Percentiles rank a stretch among this genome's conserved stretches.
phyloP scores from a whole-genome alignment of 2,888 invertebrate genomes.

The Monoplex corrugatus region DNA sequence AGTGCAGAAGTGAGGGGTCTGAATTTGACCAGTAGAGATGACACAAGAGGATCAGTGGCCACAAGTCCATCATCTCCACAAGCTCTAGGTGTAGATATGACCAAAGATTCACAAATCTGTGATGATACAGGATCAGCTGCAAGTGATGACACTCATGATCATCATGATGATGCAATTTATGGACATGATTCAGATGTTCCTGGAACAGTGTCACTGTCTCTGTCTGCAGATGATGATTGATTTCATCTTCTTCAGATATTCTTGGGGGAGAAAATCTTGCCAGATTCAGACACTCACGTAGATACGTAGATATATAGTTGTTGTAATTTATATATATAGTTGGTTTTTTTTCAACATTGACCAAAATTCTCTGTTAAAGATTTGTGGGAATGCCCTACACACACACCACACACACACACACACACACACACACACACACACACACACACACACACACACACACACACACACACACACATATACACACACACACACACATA shows the following conservation, averaged over 20 bases:
- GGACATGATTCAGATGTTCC: constrained; percentile 17
- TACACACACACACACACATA: background rate
- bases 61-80: background rate
- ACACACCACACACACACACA: constrained; percentile 10
- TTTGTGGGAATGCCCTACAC: background rate
- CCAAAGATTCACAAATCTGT: background rate
- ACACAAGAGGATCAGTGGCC: background rate
- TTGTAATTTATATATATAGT: background rate
- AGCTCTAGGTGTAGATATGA: constrained; percentile 5
- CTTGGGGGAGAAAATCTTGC: too few species aligned
- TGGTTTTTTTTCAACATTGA: background rate
- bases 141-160: background rate
- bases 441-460: constrained; percentile 1
- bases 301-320: too few species aligned
- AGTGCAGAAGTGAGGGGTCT: background rate
- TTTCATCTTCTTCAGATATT: background rate
- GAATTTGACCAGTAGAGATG: constrained; percentile 25
- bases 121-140: background rate
- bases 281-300: too few species aligned
- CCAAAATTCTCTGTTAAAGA: background rate
- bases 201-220: constrained; percentile 21
- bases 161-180: background rate
- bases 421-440: constrained; percentile 16
- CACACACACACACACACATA: background rate
- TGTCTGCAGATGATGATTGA: constrained; percentile 32